These are phyloP conservation scores for Eupithecia inturbata DNA, from an alignment of 2,888 invertebrate species.

Conservation along the genomic window DNA sequence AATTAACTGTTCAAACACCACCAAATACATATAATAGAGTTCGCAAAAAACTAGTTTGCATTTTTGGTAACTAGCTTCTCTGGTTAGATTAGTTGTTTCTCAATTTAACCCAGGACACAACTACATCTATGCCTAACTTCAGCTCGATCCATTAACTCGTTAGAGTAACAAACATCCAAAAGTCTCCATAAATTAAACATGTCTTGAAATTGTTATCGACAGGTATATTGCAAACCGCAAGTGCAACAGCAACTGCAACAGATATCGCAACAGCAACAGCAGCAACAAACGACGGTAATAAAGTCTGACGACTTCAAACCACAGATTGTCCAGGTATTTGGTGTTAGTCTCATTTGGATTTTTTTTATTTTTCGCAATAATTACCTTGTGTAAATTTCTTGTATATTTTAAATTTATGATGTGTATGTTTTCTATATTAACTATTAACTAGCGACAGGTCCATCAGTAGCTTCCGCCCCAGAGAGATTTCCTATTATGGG, in stretches of 20 bases:
- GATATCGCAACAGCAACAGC: constrained; percentile 55
- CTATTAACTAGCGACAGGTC: background rate
- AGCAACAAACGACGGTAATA: constrained; percentile 76
- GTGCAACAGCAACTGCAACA: constrained; percentile 66
- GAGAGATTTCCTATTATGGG: background rate
- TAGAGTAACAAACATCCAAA: background rate
- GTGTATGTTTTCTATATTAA: background rate
- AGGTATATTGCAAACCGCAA: constrained; percentile 47
- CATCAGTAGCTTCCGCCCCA: background rate
- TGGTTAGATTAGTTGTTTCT: no score
- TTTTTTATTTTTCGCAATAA: constrained; percentile 47
- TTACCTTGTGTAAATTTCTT: background rate
- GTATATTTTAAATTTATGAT: background rate
- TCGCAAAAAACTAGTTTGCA: no score
- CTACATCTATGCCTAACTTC: no score
- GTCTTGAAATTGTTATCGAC: background rate
- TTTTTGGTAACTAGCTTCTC: no score
- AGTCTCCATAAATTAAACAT: no score
- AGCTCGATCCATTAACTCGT: background rate
- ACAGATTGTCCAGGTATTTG: constrained; percentile 68
- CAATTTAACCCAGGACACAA: no score
- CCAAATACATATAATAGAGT: no score
- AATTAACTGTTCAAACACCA: no score
- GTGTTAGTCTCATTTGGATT: constrained; percentile 35
- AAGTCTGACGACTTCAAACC: constrained; percentile 79